phyloP scores from a whole-genome alignment of 2,113 vertebrate species.

The Entelurus aequoreus region DNA sequence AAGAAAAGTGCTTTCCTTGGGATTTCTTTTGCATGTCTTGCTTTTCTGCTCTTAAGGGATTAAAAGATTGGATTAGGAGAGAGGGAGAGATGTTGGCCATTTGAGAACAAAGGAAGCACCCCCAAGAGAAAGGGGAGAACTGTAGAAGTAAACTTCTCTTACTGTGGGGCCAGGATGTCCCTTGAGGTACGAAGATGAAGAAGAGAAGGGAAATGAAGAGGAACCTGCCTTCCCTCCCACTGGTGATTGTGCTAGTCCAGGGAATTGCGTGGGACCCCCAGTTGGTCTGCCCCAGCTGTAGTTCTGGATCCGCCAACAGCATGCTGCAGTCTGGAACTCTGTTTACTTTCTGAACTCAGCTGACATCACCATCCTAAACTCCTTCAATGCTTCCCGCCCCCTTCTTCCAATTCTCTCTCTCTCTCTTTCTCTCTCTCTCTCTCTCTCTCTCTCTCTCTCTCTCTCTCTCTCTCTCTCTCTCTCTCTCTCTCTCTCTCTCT shows the following conservation, averaged over 20 bases:
- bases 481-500: conserved; percentile 22
- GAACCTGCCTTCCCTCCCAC: conserved; percentile 42
- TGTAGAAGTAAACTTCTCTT: conserved; percentile 42
- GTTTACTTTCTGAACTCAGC: conserved; percentile 80
- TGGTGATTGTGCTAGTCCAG: conserved; percentile 28
- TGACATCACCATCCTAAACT: conserved; percentile 72
- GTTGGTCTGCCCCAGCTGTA: conserved; percentile 52
- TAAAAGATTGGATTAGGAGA: conserved; percentile 31
- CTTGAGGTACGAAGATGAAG: conserved; percentile 55
- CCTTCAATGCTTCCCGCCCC: conserved; percentile 51
- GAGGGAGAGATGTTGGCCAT: conserved; percentile 42
- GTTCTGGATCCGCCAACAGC: conserved; percentile 62
- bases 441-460: conserved; percentile 11
- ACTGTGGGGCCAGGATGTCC: conserved; percentile 69
- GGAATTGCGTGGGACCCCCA: conserved; percentile 32
- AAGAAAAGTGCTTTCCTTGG: background rate
- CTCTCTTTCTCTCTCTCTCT: conserved; percentile 21
- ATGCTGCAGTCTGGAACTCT: conserved; percentile 75
- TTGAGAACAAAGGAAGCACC: conserved; percentile 59
- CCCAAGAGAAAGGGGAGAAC: conserved; percentile 15
- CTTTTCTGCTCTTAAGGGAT: conserved; percentile 17
- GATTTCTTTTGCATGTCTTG: background rate
- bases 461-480: conserved; percentile 22
- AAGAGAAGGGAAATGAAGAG: conserved; percentile 58
- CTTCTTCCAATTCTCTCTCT: conserved; percentile 30